Conservation (phyloP, 2,888 invertebrate genomes). For the Drosophila sordidula region DNA sequence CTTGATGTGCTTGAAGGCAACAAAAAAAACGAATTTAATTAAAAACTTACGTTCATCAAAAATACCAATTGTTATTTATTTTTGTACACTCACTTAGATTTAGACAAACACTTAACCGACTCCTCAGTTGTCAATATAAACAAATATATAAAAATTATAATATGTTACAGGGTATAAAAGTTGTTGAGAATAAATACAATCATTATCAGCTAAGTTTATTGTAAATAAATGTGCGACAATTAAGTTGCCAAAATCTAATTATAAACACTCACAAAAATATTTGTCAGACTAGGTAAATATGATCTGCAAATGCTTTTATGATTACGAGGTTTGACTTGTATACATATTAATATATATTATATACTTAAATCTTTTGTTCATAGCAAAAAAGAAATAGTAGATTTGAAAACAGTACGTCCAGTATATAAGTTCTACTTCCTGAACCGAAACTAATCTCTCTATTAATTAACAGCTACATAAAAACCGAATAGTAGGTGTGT, state of each 20-base stretch:
- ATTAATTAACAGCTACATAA: background rate
- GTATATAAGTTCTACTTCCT: too few species aligned
- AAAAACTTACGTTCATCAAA: conserved; percentile 1
- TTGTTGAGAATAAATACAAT: background rate
- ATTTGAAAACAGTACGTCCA: too few species aligned
- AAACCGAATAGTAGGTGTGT: conserved; percentile 27
- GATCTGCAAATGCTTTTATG: conserved; percentile 5
- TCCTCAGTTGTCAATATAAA: background rate
- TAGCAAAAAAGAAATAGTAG: too few species aligned
- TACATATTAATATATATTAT: too few species aligned
- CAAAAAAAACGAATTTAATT: conserved; percentile 2
- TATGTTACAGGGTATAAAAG: background rate
- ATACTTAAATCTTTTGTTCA: too few species aligned
- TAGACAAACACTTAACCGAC: background rate
- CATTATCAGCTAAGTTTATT: background rate
- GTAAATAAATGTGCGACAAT: background rate
- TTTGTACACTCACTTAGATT: background rate
- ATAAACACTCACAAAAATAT: background rate
- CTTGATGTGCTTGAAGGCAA: background rate
- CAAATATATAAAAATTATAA: background rate
- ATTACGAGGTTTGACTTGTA: background rate
- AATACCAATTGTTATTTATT: conserved; percentile 7
- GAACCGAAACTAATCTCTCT: too few species aligned
- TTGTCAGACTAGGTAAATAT: background rate
- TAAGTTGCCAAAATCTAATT: conserved; percentile 7